Evolutionary conservation across 2,888 invertebrate species (phyloP).

Genomic region (Epinotia ramella): DNA sequence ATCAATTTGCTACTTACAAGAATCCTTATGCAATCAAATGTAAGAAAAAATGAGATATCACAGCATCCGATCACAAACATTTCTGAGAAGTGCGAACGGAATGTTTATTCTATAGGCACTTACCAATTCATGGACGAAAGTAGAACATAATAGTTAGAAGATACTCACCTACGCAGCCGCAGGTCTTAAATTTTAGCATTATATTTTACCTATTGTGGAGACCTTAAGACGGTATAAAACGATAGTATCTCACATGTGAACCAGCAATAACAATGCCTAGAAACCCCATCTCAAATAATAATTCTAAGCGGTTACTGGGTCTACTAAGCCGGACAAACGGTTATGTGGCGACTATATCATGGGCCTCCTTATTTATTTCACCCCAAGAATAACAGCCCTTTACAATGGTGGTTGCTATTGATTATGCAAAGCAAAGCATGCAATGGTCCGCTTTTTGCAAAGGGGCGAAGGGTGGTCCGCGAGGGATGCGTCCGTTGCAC

Average conservation of each 20-base stretch:
- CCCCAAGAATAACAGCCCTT: slow-evolving; percentile 54
- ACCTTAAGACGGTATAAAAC: not conserved
- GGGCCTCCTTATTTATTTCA: slow-evolving; percentile 50
- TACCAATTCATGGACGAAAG: not conserved
- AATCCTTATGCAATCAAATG: slow-evolving; percentile 53
- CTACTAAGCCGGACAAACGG: slow-evolving; percentile 36
- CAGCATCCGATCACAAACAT: slow-evolving; percentile 59
- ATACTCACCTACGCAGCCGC: not conserved
- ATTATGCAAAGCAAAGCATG: slow-evolving; percentile 80
- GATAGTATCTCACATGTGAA: not conserved
- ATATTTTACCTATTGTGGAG: not conserved
- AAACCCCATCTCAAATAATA: slow-evolving; percentile 29
- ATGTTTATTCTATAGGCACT: slow-evolving; percentile 29
- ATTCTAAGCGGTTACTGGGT: slow-evolving; percentile 25
- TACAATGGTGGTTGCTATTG: slow-evolving; percentile 72
- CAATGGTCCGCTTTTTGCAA: slow-evolving; percentile 77
- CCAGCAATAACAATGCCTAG: slow-evolving; percentile 19
- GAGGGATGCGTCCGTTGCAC: slow-evolving; percentile 56
- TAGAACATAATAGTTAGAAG: not conserved
- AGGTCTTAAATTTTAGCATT: not conserved
- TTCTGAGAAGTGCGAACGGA: slow-evolving; percentile 61
- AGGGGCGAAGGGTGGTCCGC: slow-evolving; percentile 66
- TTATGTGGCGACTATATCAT: slow-evolving; percentile 37
- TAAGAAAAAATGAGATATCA: slow-evolving; percentile 62
- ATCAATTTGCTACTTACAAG: slow-evolving; percentile 48